Percentiles rank a stretch among this genome's conserved stretches.
phyloP scores from a whole-genome alignment of 2,888 invertebrate genomes.

The Napeogenes sylphis region DNA sequence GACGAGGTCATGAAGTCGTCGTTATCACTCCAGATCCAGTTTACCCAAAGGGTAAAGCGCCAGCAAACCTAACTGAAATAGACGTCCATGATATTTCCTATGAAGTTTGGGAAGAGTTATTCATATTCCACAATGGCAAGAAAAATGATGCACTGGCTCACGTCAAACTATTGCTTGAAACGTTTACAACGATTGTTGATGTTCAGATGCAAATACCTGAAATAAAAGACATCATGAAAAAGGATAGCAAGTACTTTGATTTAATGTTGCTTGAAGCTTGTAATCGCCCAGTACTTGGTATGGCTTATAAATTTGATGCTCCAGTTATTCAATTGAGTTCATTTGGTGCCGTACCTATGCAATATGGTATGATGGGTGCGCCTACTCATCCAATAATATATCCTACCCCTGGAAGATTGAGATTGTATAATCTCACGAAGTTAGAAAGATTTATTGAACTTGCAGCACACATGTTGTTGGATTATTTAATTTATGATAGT shows the following conservation, averaged over 20 bases:
- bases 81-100: conserved; percentile 45
- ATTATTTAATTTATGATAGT: conserved; percentile 11
- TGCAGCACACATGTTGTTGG: conserved; percentile 21
- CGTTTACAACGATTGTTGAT: conserved; percentile 26
- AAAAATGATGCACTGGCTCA: conserved; percentile 11
- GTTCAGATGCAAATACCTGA: conserved; percentile 27
- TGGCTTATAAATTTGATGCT: conserved; percentile 45
- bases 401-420: conserved; percentile 29
- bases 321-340: conserved; percentile 52
- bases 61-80: conserved; percentile 43
- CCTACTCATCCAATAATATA: conserved; percentile 36
- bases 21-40: conserved; percentile 41
- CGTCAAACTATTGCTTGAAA: conserved; percentile 13
- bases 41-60: conserved; percentile 33
- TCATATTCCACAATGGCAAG: conserved; percentile 9
- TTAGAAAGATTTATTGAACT: conserved; percentile 42
- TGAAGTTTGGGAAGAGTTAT: conserved; percentile 27
- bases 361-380: conserved; percentile 35
- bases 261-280: conserved; percentile 47
- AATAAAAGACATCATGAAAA: conserved; percentile 28
- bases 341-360: conserved; percentile 34
- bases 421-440: conserved; percentile 34
- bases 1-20: conserved; percentile 40
- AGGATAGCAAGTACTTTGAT: conserved; percentile 38
- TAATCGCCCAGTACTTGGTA: conserved; percentile 34